phyloP scores from a whole-genome alignment of 2,888 invertebrate species.

The Strigamia transsilvanica region DNA sequence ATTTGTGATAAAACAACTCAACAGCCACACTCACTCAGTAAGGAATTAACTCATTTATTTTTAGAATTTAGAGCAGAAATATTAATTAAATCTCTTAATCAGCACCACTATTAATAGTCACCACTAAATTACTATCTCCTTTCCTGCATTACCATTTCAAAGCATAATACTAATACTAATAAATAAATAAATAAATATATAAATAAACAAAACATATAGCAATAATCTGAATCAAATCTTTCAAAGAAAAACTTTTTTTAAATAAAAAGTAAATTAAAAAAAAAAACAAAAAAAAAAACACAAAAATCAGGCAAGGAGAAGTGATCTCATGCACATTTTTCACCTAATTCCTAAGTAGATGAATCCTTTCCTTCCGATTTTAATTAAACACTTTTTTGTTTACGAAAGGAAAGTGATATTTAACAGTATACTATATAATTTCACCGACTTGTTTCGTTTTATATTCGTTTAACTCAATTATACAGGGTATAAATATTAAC shows the following conservation, averaged over 20 bases:
- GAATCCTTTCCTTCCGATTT: constrained; percentile 27
- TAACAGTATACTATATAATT: constrained; percentile 43
- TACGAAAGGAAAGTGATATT: constrained; percentile 20
- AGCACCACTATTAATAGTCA: constrained; percentile 32
- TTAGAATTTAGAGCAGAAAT: constrained; percentile 39
- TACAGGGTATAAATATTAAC: constrained; percentile 38
- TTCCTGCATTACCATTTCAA: background rate
- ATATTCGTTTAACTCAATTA: background rate
- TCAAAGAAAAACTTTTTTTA: too few relatives aligned
- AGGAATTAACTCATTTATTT: constrained; percentile 48
- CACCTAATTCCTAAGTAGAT: background rate
- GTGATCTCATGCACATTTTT: constrained; percentile 14
- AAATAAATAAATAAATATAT: constrained; percentile 2
- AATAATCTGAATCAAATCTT: background rate
- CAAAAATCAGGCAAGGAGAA: constrained; percentile 43
- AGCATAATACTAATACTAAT: too few relatives aligned
- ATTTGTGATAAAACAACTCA: constrained; percentile 47
- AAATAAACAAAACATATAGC: background rate
- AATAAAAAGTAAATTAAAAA: too few relatives aligned
- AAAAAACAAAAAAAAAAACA: background rate
- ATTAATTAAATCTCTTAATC: constrained; percentile 35
- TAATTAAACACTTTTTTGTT: constrained; percentile 7
- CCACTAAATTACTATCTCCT: constrained; percentile 48
- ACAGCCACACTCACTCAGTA: constrained; percentile 45
- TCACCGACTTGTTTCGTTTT: background rate